Conservation (phyloP, 2,113 vertebrate species). For the Phocoena sinus region DNA sequence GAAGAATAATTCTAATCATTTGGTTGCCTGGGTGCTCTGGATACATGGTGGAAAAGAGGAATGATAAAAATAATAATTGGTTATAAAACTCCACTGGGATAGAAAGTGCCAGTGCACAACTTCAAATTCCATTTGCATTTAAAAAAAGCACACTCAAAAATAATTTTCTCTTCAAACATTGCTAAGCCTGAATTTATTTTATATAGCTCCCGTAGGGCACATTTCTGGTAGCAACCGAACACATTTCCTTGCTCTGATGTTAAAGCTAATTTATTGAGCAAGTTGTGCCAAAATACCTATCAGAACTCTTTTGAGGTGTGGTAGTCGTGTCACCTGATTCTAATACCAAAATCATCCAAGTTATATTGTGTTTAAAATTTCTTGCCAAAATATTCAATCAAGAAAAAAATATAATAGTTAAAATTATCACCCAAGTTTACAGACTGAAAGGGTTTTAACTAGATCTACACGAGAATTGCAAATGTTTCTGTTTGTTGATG, state of each 20-base stretch:
- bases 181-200: slow-evolving; percentile 52
- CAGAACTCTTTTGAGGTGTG: slow-evolving; percentile 45
- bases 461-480: neutral
- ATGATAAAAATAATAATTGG: slow-evolving; percentile 12
- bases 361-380: slow-evolving; percentile 26
- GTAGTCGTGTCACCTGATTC: slow-evolving; percentile 62
- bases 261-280: slow-evolving; percentile 50
- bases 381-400: slow-evolving; percentile 18
- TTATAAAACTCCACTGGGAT: slow-evolving; percentile 18
- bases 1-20: neutral
- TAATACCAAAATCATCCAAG: neutral
- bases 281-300: slow-evolving; percentile 53
- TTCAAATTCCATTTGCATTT: slow-evolving; percentile 61
- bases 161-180: slow-evolving; percentile 62
- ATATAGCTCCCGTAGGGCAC: neutral
- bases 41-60: neutral
- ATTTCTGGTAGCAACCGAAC: slow-evolving; percentile 43
- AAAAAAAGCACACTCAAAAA: slow-evolving; percentile 55
- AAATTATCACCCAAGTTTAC: neutral
- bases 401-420: slow-evolving; percentile 15
- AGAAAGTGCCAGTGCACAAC: neutral
- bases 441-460: slow-evolving; percentile 31
- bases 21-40: neutral
- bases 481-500: slow-evolving; percentile 49
- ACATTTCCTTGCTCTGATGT: slow-evolving; percentile 41